Evolutionary conservation across 2,888 invertebrate genomes (phyloP).

Genomic region (Eudasyphora cyanicolor): DNA sequence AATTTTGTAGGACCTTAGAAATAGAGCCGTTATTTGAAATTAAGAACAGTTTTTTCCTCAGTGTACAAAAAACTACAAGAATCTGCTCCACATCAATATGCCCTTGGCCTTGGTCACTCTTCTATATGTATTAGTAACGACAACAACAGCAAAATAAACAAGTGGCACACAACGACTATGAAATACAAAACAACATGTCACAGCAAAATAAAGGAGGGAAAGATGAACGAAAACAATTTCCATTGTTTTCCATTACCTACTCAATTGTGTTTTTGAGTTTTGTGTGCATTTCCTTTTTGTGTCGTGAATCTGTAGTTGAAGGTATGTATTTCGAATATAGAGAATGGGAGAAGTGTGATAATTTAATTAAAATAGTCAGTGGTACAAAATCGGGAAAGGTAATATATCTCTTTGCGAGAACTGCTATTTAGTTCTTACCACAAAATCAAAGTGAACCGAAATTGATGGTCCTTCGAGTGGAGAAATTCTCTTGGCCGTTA

Average conservation of each 20-base stretch:
- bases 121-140: slow-evolving; percentile 2
- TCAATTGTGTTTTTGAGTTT: slow-evolving; percentile 40
- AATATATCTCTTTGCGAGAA: too few species aligned
- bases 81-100: slow-evolving; percentile 26
- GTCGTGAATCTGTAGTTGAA: not conserved
- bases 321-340: not conserved
- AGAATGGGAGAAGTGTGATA: not conserved
- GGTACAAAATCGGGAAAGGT: too few species aligned
- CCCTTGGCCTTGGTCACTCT: slow-evolving; percentile 62
- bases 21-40: too few species aligned
- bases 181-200: slow-evolving; percentile 16
- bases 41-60: too few species aligned
- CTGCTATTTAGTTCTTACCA: too few species aligned
- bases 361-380: not conserved
- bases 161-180: not conserved
- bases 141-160: not conserved
- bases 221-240: slow-evolving; percentile 28
- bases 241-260: slow-evolving; percentile 30
- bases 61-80: slow-evolving; percentile 3
- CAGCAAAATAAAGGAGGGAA: not conserved
- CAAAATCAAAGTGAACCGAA: too few species aligned
- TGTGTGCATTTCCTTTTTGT: slow-evolving; percentile 5
- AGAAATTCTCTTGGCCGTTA: too few species aligned
- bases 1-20: too few species aligned
- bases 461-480: too few species aligned